Evolutionary conservation across 2,888 invertebrate species (phyloP).

Genomic region (Lochmaea crataegi): DNA sequence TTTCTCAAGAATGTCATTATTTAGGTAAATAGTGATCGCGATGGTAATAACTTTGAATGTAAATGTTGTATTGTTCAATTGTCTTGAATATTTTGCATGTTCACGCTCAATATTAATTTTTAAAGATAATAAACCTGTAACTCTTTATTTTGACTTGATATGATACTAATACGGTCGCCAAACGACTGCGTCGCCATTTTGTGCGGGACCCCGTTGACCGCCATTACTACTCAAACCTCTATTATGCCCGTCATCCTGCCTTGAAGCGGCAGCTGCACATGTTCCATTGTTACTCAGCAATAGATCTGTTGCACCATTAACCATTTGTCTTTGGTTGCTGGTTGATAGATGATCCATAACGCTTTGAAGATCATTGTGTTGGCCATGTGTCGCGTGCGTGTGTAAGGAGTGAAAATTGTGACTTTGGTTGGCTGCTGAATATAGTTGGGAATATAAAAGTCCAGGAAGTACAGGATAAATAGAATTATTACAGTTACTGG

Average conservation of each 20-base stretch:
- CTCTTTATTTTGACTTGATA: neutral
- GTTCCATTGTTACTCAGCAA: constrained; percentile 70
- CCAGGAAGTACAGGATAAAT: constrained; percentile 84
- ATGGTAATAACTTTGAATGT: no score
- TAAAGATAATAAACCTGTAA: neutral
- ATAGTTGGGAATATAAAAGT: constrained; percentile 84
- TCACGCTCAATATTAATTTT: constrained; percentile 43
- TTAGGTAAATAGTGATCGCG: no score
- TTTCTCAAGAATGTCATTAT: no score
- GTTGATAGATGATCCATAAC: constrained; percentile 82
- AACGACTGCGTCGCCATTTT: constrained; percentile 75
- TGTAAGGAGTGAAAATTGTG: constrained; percentile 79
- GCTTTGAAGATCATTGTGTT: constrained; percentile 76
- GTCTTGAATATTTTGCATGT: constrained; percentile 16
- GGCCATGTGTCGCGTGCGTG: constrained; percentile 70
- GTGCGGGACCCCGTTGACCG: constrained; percentile 71
- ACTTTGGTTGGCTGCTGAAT: constrained; percentile 81
- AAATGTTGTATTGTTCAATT: neutral
- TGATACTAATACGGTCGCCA: constrained; percentile 79
- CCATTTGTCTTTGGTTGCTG: constrained; percentile 68
- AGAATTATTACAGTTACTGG: constrained; percentile 77
- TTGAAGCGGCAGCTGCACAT: constrained; percentile 72
- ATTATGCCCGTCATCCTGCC: constrained; percentile 67
- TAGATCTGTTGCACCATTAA: constrained; percentile 63
- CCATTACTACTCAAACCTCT: constrained; percentile 62